phyloP scores from a whole-genome alignment of 2,888 invertebrate genomes.

The Amblyteles armatorius region DNA sequence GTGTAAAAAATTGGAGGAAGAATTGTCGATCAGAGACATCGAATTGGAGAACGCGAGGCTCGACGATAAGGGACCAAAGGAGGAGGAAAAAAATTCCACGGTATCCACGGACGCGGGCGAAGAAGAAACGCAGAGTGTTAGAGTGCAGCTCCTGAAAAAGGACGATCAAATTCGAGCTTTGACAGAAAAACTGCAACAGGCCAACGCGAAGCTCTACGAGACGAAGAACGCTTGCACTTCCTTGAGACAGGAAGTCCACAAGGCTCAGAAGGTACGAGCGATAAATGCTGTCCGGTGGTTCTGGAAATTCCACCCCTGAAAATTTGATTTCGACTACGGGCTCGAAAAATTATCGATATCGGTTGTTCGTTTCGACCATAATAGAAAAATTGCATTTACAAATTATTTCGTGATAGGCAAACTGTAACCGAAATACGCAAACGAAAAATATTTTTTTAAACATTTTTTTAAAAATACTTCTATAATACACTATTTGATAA shows the following conservation, averaged over 20 bases:
- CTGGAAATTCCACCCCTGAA: not conserved
- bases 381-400: no score
- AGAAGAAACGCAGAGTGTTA: conserved; percentile 52
- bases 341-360: not conserved
- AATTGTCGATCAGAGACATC: conserved; percentile 84
- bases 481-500: no score
- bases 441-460: no score
- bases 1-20: conserved; percentile 86
- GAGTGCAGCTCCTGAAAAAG: conserved; percentile 78
- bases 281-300: not conserved
- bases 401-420: no score
- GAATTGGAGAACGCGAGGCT: conserved; percentile 63
- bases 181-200: conserved; percentile 87
- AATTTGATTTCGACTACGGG: not conserved
- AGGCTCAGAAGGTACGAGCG: conserved; percentile 88
- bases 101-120: conserved; percentile 57
- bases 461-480: no score
- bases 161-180: conserved; percentile 87
- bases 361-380: not conserved
- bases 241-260: conserved; percentile 89
- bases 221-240: conserved; percentile 89
- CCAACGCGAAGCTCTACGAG: conserved; percentile 89
- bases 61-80: not conserved
- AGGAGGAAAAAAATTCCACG: not conserved
- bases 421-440: no score